Base-by-base conservation (phyloP, 2,797 vertebrate genomes). In the Xiphorhynchus erythropygius region DNA sequence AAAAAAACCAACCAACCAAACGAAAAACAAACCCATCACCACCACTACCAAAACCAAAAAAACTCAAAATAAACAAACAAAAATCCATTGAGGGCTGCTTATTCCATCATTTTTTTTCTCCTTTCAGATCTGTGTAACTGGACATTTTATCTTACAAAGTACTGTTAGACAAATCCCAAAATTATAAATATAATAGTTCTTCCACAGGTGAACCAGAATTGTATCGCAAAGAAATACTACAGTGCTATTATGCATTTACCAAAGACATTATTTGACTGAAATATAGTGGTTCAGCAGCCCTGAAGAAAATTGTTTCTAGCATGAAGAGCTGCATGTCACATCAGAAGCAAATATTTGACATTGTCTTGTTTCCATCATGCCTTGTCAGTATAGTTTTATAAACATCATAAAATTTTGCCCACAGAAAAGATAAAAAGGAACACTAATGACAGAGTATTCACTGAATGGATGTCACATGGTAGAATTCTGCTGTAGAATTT, bases 291-390 rank as follows among this genome's bases (percentile, higher is more conserved):
- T 94, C 81, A 71, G 75, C 64, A 89, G 33, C 71, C 89, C 88
- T 79, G 81, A 95, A 94, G 80, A 90, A 83, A 96, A 93, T 94
- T 82, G 55, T 74, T 84, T 73, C 70, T 94, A 86, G 77, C 74
- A 53, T 53, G 85, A 95, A 89, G 88, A 93, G 49, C 63, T 79
- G 70, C 52, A 56, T 93, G 83, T 96, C 88, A 93, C 86, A 84
- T 95, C 93, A 95, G 80, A 94, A 95, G 86, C 74, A 95, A 96
- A 89, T 95, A 95, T 93, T 93, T 95, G 94, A 96, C 96, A 84
- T 85, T 84, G 85, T 92, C 84, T 89, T 78, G 52, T 94, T 96
- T 95, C 89, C 93, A 87, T 93, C 93, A 92, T 94, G 74, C 47
- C 93, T 96, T 97, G 93, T 96, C 92, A 92, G 80, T 90, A 70